Conservation (phyloP, 2,113 vertebrate genomes). For the Agapornis roseicollis region DNA sequence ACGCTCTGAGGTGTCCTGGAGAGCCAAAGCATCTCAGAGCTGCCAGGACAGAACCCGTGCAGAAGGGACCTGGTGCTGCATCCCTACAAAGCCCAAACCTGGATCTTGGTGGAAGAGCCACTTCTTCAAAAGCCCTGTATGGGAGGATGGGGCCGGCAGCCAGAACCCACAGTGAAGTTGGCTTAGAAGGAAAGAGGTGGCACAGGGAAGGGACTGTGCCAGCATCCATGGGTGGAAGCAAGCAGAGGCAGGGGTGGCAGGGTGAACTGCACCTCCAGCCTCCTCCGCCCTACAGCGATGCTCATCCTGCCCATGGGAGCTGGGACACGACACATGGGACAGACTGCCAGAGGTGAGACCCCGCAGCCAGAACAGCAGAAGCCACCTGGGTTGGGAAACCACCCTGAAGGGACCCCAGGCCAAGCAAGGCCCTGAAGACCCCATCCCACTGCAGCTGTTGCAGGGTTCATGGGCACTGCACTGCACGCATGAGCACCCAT, state of each 20-base stretch:
- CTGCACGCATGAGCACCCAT: neutral
- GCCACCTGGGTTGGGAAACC: fast-evolving
- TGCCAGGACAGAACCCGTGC: neutral
- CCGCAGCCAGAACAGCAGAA: fast-evolving
- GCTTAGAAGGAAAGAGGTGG: neutral
- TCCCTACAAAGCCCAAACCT: neutral
- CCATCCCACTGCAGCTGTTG: neutral
- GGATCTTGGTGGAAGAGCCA: neutral
- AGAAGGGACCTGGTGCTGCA: neutral
- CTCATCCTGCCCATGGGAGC: neutral
- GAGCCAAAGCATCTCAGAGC: neutral
- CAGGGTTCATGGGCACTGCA: neutral
- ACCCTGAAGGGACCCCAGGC: neutral
- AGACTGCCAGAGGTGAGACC: fast-evolving
- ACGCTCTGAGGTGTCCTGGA: fast-evolving
- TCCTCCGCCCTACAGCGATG: fast-evolving
- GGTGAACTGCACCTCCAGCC: neutral
- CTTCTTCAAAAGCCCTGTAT: neutral
- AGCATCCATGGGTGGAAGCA: fast-evolving
- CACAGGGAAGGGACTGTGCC: neutral
- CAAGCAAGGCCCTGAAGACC: neutral
- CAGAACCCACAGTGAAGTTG: neutral
- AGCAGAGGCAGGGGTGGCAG: neutral
- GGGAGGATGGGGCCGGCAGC: fast-evolving
- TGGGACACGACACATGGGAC: fast-evolving